A percentile compares a stretch with the other conserved stretches of the same genome.
These are phyloP conservation scores for Smutsia temminckii DNA, from an alignment of 2,797 vertebrate species.

Conservation along the genomic window DNA sequence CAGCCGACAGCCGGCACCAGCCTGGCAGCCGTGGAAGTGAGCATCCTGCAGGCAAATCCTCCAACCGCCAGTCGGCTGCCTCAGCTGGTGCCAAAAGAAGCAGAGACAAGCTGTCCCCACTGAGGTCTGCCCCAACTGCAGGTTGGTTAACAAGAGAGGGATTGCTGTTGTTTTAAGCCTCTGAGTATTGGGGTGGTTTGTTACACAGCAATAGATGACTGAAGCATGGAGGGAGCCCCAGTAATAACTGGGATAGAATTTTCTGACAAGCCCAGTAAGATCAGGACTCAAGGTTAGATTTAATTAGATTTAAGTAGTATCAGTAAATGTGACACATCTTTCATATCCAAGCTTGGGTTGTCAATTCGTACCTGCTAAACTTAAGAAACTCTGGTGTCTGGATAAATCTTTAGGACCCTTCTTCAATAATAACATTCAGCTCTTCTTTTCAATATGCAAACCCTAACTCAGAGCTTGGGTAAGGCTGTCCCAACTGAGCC, in stretches of 20 bases:
- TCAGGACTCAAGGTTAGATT: background rate
- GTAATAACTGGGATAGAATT: background rate
- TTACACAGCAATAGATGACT: background rate
- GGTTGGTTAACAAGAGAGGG: background rate
- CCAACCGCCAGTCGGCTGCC: background rate
- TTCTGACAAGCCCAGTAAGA: background rate
- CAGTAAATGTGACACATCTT: background rate
- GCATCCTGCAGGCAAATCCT: background rate
- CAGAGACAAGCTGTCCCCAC: background rate
- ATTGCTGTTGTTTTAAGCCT: background rate
- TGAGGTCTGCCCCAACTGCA: background rate
- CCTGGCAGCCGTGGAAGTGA: background rate
- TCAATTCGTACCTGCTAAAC: background rate
- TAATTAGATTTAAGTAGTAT: background rate
- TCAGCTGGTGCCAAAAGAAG: background rate
- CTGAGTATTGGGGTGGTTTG: background rate
- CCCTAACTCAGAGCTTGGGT: background rate
- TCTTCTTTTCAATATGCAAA: background rate
- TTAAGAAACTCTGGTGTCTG: background rate
- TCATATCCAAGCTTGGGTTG: background rate
- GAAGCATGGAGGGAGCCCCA: background rate
- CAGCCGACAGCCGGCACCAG: background rate
- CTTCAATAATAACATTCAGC: background rate
- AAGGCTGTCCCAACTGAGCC: background rate
- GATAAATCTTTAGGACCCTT: background rate